phyloP scores from a whole-genome alignment of 2,888 invertebrate species.

The Plutella xylostella region DNA sequence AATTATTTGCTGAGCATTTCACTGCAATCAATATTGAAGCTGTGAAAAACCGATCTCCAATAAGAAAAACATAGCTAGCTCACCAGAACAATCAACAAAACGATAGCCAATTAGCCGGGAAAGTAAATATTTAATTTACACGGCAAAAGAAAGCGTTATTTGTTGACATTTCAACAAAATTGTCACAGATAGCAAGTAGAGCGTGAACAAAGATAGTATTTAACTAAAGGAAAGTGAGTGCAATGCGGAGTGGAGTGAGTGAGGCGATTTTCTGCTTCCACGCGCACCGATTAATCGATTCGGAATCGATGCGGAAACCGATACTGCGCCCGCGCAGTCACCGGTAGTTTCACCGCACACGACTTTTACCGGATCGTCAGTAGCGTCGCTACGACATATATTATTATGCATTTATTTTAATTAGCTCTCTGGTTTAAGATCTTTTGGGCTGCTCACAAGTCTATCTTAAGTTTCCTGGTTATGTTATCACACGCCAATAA shows the following conservation, averaged over 20 bases:
- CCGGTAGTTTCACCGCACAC: no score
- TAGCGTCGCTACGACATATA: no score
- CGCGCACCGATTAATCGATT: slow-evolving; percentile 29
- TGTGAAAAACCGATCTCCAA: no score
- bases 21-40: no score
- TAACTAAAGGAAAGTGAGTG: slow-evolving; percentile 28
- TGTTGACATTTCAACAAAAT: slow-evolving; percentile 18
- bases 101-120: not conserved
- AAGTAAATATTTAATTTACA: slow-evolving; percentile 5
- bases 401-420: no score
- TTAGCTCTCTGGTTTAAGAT: no score
- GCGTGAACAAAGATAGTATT: slow-evolving; percentile 27
- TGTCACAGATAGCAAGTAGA: slow-evolving; percentile 37
- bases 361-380: no score
- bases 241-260: slow-evolving; percentile 28
- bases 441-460: no score
- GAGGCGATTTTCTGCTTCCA: slow-evolving; percentile 46
- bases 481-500: no score
- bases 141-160: slow-evolving; percentile 9
- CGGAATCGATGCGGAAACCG: slow-evolving; percentile 33
- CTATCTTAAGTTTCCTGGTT: no score
- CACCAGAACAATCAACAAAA: slow-evolving; percentile 18
- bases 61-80: no score
- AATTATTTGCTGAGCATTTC: no score
- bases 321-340: not conserved